A percentile compares a stretch with the other conserved stretches of the same genome.
Evolutionary conservation across 1,140 invertebrate genomes (phyloP).

Genomic region (Drosophila ironensis): DNA sequence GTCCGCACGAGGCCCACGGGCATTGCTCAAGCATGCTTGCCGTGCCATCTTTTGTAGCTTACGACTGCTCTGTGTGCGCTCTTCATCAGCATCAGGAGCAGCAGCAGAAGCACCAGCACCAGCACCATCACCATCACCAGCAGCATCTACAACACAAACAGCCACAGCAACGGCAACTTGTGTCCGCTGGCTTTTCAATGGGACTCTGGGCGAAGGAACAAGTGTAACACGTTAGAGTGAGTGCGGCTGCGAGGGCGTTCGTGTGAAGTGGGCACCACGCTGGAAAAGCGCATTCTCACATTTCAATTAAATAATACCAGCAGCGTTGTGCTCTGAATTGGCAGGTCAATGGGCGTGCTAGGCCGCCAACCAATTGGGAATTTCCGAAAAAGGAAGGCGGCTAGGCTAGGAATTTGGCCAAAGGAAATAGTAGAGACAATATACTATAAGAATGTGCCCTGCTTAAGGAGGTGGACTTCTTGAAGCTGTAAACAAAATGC

Average conservation of each 20-base stretch:
- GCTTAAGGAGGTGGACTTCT: too few relatives aligned
- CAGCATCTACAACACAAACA: constrained; percentile 31
- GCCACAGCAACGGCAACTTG: constrained; percentile 15
- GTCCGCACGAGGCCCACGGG: constrained; percentile 55
- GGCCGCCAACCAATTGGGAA: constrained; percentile 12
- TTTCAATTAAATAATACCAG: constrained; percentile 75
- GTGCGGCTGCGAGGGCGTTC: constrained; percentile 31
- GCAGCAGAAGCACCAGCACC: constrained; percentile 2
- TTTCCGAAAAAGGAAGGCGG: not conserved
- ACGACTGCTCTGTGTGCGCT: constrained; percentile 68
- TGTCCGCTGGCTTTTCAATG: constrained; percentile 49
- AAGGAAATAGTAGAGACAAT: too few relatives aligned
- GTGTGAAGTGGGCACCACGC: constrained; percentile 50
- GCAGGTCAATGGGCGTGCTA: constrained; percentile 39
- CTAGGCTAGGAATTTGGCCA: not conserved
- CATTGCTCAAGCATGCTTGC: constrained; percentile 74
- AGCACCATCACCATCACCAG: constrained; percentile 17
- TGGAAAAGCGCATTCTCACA: constrained; percentile 78
- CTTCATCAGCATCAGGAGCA: constrained; percentile 60
- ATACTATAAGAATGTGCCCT: too few relatives aligned
- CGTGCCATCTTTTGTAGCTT: constrained; percentile 44
- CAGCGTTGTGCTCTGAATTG: constrained; percentile 48
- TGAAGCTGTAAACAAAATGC: too few relatives aligned
- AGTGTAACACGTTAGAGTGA: constrained; percentile 28
- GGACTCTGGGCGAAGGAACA: constrained; percentile 54